These are phyloP conservation scores for Hypotaenidia okinawae DNA, from an alignment of 2,797 vertebrate genomes.

Conservation along the genomic window DNA sequence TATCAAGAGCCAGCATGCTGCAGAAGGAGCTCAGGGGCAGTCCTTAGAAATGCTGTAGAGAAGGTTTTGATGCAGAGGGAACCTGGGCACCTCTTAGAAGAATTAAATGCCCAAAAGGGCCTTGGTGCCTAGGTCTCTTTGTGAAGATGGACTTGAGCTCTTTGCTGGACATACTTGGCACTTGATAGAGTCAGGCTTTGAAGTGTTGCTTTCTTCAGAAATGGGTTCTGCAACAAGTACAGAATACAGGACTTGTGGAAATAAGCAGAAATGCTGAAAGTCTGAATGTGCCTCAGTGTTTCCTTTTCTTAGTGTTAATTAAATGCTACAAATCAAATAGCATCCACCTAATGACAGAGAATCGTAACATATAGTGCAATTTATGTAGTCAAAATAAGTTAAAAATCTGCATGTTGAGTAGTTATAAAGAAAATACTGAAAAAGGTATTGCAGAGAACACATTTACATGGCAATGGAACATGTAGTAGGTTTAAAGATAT, in stretches of 20 bases:
- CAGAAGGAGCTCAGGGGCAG: background rate
- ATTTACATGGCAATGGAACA: background rate
- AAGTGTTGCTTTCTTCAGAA: background rate
- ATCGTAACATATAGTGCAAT: background rate
- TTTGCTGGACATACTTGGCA: background rate
- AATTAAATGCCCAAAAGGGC: background rate
- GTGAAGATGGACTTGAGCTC: background rate
- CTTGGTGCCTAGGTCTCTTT: background rate
- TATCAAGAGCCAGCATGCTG: background rate
- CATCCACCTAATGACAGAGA: background rate
- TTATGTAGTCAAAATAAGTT: background rate
- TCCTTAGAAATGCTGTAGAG: background rate
- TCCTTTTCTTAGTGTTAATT: background rate
- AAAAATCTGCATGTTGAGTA: background rate
- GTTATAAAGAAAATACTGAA: background rate
- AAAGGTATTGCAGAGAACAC: background rate
- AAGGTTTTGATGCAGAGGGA: background rate
- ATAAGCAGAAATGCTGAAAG: background rate
- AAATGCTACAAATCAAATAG: background rate
- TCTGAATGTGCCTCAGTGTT: background rate
- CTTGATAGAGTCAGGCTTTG: background rate
- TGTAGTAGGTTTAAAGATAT: constrained; percentile 1
- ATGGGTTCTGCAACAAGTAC: background rate
- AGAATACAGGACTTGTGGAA: background rate
- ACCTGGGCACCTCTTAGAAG: background rate